These are phyloP conservation scores for Notocelia uddmanniana DNA, from an alignment of 2,888 invertebrate species.

Conservation along the genomic window DNA sequence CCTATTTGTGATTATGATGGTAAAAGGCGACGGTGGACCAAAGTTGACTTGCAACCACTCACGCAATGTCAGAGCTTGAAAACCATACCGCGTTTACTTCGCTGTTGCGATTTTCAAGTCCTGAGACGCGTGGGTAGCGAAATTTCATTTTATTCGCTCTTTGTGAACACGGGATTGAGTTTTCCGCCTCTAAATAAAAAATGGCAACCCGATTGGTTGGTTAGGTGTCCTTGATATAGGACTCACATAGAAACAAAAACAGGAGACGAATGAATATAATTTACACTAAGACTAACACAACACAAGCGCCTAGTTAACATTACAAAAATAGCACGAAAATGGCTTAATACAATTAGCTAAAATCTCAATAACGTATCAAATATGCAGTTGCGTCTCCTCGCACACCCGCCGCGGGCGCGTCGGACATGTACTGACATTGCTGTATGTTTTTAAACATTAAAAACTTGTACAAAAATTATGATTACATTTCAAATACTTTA, in stretches of 20 bases:
- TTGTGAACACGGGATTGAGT: not conserved
- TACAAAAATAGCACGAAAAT: slow-evolving; percentile 81
- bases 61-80: not conserved
- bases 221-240: slow-evolving; percentile 43
- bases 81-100: not conserved
- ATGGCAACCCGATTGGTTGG: slow-evolving; percentile 12
- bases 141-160: slow-evolving; percentile 13
- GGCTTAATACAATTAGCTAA: slow-evolving; percentile 77
- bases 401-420: slow-evolving; percentile 1
- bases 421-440: slow-evolving; percentile 55
- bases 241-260: slow-evolving; percentile 55
- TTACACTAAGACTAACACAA: slow-evolving; percentile 78
- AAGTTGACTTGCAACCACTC: not conserved
- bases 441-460: slow-evolving; percentile 61
- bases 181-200: not conserved
- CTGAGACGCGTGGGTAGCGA: not conserved
- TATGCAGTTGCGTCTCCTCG: slow-evolving; percentile 72
- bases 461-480: slow-evolving; percentile 79
- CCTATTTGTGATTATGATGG: slow-evolving; percentile 54
- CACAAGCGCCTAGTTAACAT: slow-evolving; percentile 80
- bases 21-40: slow-evolving; percentile 18
- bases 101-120: slow-evolving; percentile 6
- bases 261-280: slow-evolving; percentile 63
- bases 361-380: slow-evolving; percentile 74
- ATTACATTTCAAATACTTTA: slow-evolving; percentile 67